Percentiles rank a stretch among this genome's conserved stretches.
These are phyloP conservation scores for Erythrocercus mccallii DNA, from an alignment of 2,113 vertebrate genomes.

Conservation along the genomic window DNA sequence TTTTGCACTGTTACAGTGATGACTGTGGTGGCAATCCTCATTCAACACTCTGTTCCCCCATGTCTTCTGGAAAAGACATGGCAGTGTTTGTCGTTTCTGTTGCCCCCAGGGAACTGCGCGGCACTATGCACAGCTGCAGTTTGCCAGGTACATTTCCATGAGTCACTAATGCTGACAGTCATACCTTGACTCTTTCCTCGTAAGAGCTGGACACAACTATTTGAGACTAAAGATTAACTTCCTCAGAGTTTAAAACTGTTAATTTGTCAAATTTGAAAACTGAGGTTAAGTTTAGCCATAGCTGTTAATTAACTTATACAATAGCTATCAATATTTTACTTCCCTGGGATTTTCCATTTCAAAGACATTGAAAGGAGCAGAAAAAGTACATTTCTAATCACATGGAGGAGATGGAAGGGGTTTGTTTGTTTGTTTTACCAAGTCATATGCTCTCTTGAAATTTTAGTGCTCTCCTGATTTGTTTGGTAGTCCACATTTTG, in stretches of 20 bases:
- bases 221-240: conserved; percentile 75
- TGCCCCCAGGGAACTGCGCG: neutral
- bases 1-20: neutral
- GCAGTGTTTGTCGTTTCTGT: neutral
- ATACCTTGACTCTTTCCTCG: conserved; percentile 26
- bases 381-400: neutral
- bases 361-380: conserved; percentile 25
- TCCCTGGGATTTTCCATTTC: conserved; percentile 51
- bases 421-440: conserved; percentile 26
- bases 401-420: neutral
- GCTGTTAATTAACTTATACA: conserved; percentile 77
- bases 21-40: neutral
- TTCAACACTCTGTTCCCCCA: neutral
- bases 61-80: neutral
- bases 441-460: neutral
- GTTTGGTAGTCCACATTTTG: neutral
- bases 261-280: conserved; percentile 66
- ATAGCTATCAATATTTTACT: conserved; percentile 60
- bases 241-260: conserved; percentile 58
- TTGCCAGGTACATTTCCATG: conserved; percentile 23
- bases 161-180: conserved; percentile 49
- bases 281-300: conserved; percentile 56
- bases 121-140: neutral
- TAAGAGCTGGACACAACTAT: conserved; percentile 62
- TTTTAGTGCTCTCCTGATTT: neutral